These are phyloP conservation scores for Mormyrops boulengeri DNA, from an alignment of 2,797 vertebrate species.

Conservation along the genomic window DNA sequence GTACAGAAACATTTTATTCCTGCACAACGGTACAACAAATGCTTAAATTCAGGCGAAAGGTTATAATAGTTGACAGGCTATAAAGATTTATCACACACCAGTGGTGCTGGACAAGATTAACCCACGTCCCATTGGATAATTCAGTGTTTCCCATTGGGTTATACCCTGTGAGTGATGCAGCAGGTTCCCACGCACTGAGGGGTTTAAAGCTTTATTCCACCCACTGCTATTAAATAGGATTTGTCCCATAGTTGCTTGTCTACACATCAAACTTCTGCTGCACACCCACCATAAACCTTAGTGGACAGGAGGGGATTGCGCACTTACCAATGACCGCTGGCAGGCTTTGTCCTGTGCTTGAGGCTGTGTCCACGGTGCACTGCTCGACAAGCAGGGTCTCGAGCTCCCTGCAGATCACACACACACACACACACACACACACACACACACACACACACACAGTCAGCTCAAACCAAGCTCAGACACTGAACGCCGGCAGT, in stretches of 20 bases:
- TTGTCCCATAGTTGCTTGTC: neutral
- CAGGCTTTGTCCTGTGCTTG: constrained; percentile 77
- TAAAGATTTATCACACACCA: neutral
- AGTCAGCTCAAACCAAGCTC: neutral
- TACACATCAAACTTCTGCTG: neutral
- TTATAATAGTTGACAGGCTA: neutral
- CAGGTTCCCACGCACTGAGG: neutral
- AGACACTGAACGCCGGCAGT: neutral
- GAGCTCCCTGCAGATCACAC: constrained; percentile 70
- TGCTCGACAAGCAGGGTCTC: constrained; percentile 79
- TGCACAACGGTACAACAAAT: neutral
- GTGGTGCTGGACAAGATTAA: neutral
- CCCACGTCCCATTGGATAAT: neutral
- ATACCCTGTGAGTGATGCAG: neutral
- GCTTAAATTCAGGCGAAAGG: neutral
- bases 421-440: neutral
- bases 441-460: neutral
- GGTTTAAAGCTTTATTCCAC: neutral
- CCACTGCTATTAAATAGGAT: neutral
- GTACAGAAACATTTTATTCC: neutral
- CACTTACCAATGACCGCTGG: constrained; percentile 77
- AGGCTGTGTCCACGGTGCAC: constrained; percentile 84
- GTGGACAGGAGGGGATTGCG: neutral
- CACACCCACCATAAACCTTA: neutral
- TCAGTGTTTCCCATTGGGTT: neutral